Base-by-base conservation (phyloP, 2,797 vertebrate genomes). In the Gymnothorax reevesii region DNA sequence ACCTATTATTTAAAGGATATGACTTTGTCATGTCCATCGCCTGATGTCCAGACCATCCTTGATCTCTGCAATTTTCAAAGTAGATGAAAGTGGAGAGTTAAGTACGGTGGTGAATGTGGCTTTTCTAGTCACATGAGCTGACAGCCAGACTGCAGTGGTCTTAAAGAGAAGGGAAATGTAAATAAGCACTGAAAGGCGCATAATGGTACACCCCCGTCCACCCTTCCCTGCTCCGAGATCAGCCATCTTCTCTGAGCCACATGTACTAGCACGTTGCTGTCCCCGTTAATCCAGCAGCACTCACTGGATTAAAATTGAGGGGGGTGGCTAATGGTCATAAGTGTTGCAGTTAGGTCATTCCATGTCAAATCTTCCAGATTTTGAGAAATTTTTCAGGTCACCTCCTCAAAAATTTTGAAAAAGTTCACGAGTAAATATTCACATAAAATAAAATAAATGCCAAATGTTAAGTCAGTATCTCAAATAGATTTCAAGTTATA, bases 231-330 rank as follows among this genome's bases (percentile, higher is more conserved):
- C 54, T 52, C 20, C 8, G 27, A 27, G 71, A 13, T n/a, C 20
- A 84, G 62, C 33, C 83, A 12, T 57, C n/a, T 57, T 25, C 17
- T 82, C 54, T 25, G 20, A 9, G 33, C 71, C 79, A 42, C 79
- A 25, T 87, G 86, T 83, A 33, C 54, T 8, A 79, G 62, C 83
- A 82, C 27, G 62, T 79, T 69, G 55, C 49, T 7, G 12, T 62
- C 73, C n/a, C 57, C n/a, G 77, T 42, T 88, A 88, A 88, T 86
- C 85, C 20, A n/a, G 57, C 64, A 83, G 87, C 87, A 57, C 20
- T 2, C 64, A 64, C 22, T 82, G 86, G 85, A 79, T 90, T 87
- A 90, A 83, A 69, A 62, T 57, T 9, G 59, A 17, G 60, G 60
- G 60, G 60, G 60, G 60, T 15, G 60, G 49, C 42, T 86, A 49